Evolutionary conservation across 1,140 invertebrate genomes (phyloP), one percentile per base, ranked within the genome.

Genomic region (Linepithema humile): DNA sequence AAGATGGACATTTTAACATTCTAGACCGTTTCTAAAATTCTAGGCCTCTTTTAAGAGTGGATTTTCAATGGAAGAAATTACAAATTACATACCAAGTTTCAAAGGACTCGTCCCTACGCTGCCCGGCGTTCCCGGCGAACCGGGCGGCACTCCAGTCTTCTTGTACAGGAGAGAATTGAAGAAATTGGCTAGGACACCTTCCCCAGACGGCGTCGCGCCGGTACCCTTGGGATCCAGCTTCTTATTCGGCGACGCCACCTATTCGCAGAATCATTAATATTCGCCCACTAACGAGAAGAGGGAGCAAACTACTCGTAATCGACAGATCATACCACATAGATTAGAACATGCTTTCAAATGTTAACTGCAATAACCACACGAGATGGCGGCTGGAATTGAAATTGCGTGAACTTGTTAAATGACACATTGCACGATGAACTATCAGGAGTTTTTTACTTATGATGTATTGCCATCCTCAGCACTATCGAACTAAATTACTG

Each of bases 141-240:
- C 95, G 6, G 96, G 95, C 6, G 89, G 91, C 17, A 90, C 88
- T 20, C 96, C 97, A n/a, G 97, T 96, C 94, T 98, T 98, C 95
- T 99, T 99, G 94, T 97, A 97, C 87, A 99, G 96, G 89, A 99
- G 95, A 85, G 98, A 99, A 95, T 99, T 99, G 95, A 99, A 99
- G 95, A 99, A 99, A 94, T 98, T 99, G 7, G 98, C 98, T 84
- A 99, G 94, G 53, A 99, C 98, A 72, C 98, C 98, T 95, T 99
- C 99, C 75, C 97, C 97, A 69, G 96, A 96, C 4, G 97, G 96
- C 50, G 96, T 95, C 80, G 95, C 95, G 6, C 93, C 93, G 1
- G 92, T 85, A 43, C 90, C 89, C 86, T 94, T 94, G 0, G 93
- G 89, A 85, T 94, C 94, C 83, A 94, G 82, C 73, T 94, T 94